Evolutionary conservation across 2,797 vertebrate genomes (phyloP), one percentile per base, ranked within the genome.

Genomic region (Aplochiton taeniatus): DNA sequence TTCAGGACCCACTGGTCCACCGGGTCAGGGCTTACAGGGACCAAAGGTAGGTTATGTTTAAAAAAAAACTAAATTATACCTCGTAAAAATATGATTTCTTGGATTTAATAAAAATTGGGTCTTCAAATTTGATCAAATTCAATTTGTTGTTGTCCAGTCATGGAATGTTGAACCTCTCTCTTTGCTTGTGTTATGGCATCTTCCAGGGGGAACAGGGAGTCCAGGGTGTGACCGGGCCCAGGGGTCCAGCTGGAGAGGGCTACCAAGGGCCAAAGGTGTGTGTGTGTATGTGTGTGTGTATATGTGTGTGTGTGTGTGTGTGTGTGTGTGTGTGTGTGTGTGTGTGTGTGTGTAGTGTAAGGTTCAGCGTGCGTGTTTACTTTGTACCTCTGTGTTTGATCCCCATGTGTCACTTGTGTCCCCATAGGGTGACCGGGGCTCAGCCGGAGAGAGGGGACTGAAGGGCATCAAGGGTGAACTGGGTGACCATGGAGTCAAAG

Each of bases 21-120:
- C 90, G 56, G 96, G 96, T 54, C 91, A 92, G 79, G 94, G 95
- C 68, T 63, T 96, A 73, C 96, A 96, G 81, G 96, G 95, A 66
- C 81, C 90, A 70, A 97, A 96, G 94, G 96, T 96, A 82, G 63
- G 73, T 13, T 13, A 0, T 31, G 0, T 43, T 49, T 31, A 31
- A 3, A 31, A 31, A 31, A 31, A 2, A 31, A 31, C 31, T 31
- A 31, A 31, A 31, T 6, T 31, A 31, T 31, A 31, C 31, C 31
- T 31, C 6, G 31, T 2, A 31, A 31, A 31, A 31, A n/a, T 19
- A 4, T 48, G 42, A 8, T 48, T 4, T 41, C 16, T 19, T 49
- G 9, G 19, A 16, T 20, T 11, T 42, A n/a, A 13, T 50, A 47
- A 47, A 47, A 10, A 47, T 47, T 47, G 47, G 11, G 47, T 48